Evolutionary conservation across 2,113 vertebrate species (phyloP).

Genomic region (Clarias macrocephalus): DNA sequence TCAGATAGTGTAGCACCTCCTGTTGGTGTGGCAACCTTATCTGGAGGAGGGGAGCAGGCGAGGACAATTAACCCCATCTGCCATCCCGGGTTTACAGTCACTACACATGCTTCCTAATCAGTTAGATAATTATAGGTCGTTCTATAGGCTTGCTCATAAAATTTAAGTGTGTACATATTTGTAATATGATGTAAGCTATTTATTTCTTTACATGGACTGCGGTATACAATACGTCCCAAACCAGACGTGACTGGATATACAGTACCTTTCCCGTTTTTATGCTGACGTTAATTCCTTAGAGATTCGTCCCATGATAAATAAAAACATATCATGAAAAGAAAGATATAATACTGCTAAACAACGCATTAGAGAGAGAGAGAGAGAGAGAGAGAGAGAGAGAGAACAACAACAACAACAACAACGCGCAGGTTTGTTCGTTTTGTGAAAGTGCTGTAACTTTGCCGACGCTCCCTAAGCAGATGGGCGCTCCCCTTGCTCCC

Average conservation of each 20-base stretch:
- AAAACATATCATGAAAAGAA: background rate
- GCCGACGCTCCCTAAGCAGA: constrained; percentile 71
- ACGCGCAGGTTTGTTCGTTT: background rate
- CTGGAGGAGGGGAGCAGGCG: background rate
- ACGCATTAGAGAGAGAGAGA: background rate
- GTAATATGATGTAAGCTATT: background rate
- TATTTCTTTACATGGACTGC: background rate
- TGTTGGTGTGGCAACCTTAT: constrained; percentile 65
- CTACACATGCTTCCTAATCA: background rate
- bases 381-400: no score
- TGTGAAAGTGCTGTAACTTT: constrained; percentile 65
- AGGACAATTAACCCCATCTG: constrained; percentile 3
- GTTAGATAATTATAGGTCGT: background rate
- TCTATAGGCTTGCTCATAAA: background rate
- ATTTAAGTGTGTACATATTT: no score
- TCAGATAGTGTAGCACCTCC: constrained; percentile 63
- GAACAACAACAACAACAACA: background rate
- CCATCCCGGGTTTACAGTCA: background rate
- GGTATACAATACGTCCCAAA: constrained; percentile 1
- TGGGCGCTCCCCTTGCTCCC: constrained; percentile 58
- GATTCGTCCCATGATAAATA: background rate
- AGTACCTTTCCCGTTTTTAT: background rate
- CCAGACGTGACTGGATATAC: constrained; percentile 59
- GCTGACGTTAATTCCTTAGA: background rate
- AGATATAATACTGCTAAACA: no score